A percentile compares a stretch with the other conserved stretches of the same genome.
Conservation (phyloP, 2,888 invertebrate genomes). For the Eudemis profundana region DNA sequence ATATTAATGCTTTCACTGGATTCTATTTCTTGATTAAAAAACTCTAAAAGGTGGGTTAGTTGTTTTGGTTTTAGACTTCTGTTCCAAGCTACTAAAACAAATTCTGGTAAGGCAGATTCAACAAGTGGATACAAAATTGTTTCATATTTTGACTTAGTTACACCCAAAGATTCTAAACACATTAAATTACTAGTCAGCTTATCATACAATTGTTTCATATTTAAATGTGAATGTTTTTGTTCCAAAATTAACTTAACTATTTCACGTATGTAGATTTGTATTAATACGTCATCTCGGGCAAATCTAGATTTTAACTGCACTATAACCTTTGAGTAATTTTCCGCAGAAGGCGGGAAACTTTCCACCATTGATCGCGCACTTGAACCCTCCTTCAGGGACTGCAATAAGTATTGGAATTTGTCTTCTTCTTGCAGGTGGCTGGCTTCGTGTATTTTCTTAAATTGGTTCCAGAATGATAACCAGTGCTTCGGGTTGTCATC, state of each 20-base stretch:
- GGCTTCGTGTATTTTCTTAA: neutral
- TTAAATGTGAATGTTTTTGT: no score
- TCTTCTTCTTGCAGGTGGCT: neutral
- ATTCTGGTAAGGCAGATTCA: neutral
- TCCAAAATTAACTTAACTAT: neutral
- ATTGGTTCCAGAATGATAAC: neutral
- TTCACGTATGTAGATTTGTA: neutral
- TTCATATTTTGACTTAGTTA: neutral
- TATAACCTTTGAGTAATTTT: neutral
- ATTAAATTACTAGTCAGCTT: neutral
- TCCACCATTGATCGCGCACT: neutral
- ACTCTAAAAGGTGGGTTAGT: neutral
- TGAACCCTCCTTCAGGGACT: neutral
- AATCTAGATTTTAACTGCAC: neutral
- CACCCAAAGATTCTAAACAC: neutral
- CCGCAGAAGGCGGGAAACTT: neutral
- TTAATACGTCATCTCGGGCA: neutral
- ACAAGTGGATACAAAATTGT: neutral
- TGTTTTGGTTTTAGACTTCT: constrained; percentile 30
- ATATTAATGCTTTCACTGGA: no score
- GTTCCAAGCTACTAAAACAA: neutral
- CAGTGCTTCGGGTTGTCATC: constrained; percentile 1
- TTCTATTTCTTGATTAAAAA: neutral
- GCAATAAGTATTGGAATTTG: constrained; percentile 6
- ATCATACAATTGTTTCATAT: neutral